phyloP scores from a whole-genome alignment of 2,888 invertebrate genomes.

The Zaprionus obscuricornis region DNA sequence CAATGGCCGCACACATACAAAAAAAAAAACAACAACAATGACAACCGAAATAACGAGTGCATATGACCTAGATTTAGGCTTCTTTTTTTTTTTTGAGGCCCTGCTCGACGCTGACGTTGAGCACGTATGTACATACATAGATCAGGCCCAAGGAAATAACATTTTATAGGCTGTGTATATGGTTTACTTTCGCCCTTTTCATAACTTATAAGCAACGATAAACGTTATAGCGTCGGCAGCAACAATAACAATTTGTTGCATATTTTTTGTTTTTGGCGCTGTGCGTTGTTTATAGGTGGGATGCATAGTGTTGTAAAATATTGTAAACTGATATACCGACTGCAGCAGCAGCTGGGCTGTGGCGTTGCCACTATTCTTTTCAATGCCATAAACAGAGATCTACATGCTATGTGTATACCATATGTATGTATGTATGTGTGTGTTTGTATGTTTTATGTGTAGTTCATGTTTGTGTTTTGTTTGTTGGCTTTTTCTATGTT shows the following conservation, averaged over 20 bases:
- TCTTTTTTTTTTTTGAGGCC: conserved; percentile 15
- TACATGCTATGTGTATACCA: too few species aligned
- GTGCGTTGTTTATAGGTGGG: conserved; percentile 6
- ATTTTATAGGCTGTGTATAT: conserved; percentile 15
- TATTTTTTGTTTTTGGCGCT: too few species aligned
- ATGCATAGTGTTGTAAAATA: conserved; percentile 56
- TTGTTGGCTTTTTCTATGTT: conserved; percentile 25
- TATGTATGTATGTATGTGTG: not conserved
- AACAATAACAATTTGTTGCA: conserved; percentile 34
- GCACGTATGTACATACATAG: conserved; percentile 12
- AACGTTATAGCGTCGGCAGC: conserved; percentile 21
- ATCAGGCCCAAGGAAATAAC: conserved; percentile 28
- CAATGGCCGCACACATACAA: too few species aligned
- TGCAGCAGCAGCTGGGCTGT: conserved; percentile 39
- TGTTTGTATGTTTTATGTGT: not conserved
- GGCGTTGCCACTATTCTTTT: conserved; percentile 43
- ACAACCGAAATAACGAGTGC: conserved; percentile 41
- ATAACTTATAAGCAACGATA: conserved; percentile 12
- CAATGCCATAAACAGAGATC: too few species aligned
- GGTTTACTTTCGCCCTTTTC: conserved; percentile 55
- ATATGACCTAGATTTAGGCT: conserved; percentile 51
- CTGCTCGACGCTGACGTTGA: conserved; percentile 44
- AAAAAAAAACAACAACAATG: conserved; percentile 19
- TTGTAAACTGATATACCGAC: too few species aligned
- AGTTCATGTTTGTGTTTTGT: conserved; percentile 2